Conservation (phyloP, 2,888 invertebrate genomes). For the Myopa tessellatipennis region DNA sequence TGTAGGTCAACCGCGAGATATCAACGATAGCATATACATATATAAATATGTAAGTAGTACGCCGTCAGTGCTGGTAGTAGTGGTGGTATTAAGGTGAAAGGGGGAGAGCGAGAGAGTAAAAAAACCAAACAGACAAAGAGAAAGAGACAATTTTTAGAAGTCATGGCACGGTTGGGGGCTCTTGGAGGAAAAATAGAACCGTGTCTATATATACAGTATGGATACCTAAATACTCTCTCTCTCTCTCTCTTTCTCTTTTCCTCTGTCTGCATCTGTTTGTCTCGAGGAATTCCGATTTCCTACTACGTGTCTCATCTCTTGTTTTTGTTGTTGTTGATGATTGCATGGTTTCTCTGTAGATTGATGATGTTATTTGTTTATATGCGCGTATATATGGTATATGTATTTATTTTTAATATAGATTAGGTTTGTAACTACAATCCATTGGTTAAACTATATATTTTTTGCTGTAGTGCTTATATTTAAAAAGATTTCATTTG, state of each 20-base stretch:
- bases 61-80: background rate
- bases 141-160: background rate
- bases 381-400: background rate
- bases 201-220: background rate
- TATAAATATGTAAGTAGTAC: background rate
- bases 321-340: background rate
- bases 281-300: background rate
- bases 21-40: constrained; percentile 22
- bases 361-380: background rate
- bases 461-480: background rate
- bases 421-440: no score
- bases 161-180: background rate
- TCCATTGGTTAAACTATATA: background rate
- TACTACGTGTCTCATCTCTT: background rate
- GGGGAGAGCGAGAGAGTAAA: background rate
- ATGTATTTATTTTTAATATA: background rate
- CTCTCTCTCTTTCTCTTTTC: background rate
- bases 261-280: no score
- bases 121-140: background rate
- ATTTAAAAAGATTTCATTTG: background rate
- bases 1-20: constrained; percentile 43
- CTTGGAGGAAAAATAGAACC: background rate
- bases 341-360: background rate
- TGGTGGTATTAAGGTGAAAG: background rate
- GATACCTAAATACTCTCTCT: background rate